Conservation (phyloP, 2,888 invertebrate genomes). For the Megastigmus dorsalis region DNA sequence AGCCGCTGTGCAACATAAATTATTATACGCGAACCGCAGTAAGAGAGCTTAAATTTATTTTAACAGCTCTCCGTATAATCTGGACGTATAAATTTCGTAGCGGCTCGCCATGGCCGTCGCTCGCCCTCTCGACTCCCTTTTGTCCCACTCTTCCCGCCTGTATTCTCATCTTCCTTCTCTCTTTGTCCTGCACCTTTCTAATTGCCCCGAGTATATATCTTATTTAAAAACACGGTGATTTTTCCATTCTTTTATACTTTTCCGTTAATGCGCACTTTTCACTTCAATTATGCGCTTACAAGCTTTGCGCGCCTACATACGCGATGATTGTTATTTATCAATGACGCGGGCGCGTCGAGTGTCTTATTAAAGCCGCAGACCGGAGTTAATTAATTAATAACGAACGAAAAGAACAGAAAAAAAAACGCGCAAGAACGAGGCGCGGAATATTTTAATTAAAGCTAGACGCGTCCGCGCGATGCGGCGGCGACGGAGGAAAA, state of each 20-base stretch:
- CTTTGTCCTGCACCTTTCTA: not conserved
- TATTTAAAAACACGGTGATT: not conserved
- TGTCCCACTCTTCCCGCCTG: not conserved
- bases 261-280: not conserved
- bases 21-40: constrained; percentile 24
- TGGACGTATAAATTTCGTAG: constrained; percentile 65
- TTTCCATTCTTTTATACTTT: not conserved
- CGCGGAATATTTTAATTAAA: constrained; percentile 41
- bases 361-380: constrained; percentile 17
- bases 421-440: too few relatives aligned
- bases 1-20: constrained; percentile 33
- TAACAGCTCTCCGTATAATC: constrained; percentile 67
- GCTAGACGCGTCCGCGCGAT: constrained; percentile 10
- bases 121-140: not conserved
- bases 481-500: not conserved
- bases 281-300: constrained; percentile 15
- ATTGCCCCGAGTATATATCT: not conserved
- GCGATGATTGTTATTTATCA: not conserved
- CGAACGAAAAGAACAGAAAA: too few relatives aligned
- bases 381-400: constrained; percentile 43
- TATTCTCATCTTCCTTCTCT: not conserved
- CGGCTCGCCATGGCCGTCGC: not conserved
- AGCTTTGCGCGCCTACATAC: not conserved
- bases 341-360: too few relatives aligned
- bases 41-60: constrained; percentile 69